Percentiles rank a stretch among this genome's conserved stretches.
These are phyloP conservation scores for Acanthosepion esculentum DNA, from an alignment of 2,888 invertebrate genomes.

Conservation along the genomic window DNA sequence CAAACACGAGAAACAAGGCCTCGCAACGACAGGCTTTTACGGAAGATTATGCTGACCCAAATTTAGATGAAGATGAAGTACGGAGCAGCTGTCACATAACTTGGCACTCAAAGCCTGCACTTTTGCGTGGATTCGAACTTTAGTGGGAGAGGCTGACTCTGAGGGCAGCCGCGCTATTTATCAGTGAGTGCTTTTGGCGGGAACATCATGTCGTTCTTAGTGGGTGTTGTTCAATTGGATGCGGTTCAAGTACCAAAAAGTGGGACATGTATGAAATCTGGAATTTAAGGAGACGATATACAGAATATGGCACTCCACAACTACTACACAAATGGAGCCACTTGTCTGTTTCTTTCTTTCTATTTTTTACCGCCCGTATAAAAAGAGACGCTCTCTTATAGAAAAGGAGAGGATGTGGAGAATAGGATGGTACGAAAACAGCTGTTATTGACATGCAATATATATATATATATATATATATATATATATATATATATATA, in stretches of 20 bases:
- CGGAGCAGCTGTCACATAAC: slow-evolving; percentile 33
- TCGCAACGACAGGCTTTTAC: neutral
- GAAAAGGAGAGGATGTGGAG: too few relatives aligned
- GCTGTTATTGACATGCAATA: neutral
- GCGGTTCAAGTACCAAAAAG: neutral
- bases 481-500: too few relatives aligned
- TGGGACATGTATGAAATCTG: neutral
- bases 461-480: too few relatives aligned
- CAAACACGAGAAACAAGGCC: neutral
- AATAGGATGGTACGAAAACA: too few relatives aligned
- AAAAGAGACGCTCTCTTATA: too few relatives aligned
- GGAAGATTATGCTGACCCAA: neutral
- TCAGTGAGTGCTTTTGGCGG: neutral
- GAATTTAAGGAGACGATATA: too few relatives aligned
- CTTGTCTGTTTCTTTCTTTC: too few relatives aligned
- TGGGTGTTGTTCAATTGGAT: neutral
- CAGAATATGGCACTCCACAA: too few relatives aligned
- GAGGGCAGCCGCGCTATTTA: neutral
- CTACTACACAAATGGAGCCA: too few relatives aligned
- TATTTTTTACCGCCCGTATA: too few relatives aligned
- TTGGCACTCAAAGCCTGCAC: slow-evolving; percentile 5
- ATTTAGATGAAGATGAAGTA: neutral
- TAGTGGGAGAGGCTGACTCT: neutral
- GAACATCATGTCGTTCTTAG: neutral
- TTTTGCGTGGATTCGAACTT: neutral